These are phyloP conservation scores for Podilymbus podiceps DNA, from an alignment of 2,113 vertebrate genomes.

Conservation along the genomic window DNA sequence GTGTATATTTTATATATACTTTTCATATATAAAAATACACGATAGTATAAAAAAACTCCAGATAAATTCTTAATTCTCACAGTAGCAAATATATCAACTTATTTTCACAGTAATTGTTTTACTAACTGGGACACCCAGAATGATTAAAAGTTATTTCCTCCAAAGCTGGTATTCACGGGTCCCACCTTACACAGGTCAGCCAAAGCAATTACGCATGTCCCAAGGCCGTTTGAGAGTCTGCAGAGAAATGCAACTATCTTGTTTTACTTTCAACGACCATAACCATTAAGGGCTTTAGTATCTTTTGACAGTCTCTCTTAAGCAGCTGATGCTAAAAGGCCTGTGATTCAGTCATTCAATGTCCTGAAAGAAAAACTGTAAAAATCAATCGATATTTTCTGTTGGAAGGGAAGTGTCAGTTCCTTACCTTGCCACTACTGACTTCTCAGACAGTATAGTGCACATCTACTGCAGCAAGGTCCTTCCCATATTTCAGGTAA, in stretches of 20 bases:
- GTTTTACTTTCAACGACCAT: rapidly evolving
- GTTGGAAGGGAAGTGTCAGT: background rate
- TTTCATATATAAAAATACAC: conserved; percentile 71
- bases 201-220: background rate
- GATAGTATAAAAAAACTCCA: conserved; percentile 61
- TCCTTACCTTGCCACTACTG: background rate
- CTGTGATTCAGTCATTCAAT: background rate
- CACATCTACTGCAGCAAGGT: background rate
- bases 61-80: conserved; percentile 74
- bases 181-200: background rate
- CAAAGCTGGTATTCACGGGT: background rate
- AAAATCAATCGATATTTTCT: background rate
- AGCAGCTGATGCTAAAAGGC: background rate
- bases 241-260: background rate
- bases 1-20: conserved; percentile 46
- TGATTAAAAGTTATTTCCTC: background rate
- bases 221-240: rapidly evolving
- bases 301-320: background rate
- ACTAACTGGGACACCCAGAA: conserved; percentile 11
- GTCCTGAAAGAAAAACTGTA: background rate
- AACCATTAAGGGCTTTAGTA: background rate
- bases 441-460: background rate
- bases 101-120: conserved; percentile 75
- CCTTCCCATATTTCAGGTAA: background rate
- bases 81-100: conserved; percentile 70